Conservation (phyloP, 2,888 invertebrate species). For the Lochmaea crataegi region DNA sequence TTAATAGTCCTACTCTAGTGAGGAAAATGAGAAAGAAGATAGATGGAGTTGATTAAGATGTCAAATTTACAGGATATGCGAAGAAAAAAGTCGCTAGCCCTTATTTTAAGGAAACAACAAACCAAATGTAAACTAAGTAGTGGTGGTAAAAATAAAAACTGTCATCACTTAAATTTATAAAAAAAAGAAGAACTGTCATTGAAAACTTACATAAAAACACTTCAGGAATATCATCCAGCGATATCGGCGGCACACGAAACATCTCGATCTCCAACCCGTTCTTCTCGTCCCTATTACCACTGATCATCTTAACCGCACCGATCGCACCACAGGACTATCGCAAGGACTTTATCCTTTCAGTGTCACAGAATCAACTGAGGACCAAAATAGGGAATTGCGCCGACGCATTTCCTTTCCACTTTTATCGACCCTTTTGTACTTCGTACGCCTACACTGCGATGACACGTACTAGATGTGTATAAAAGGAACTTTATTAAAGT, state of each 20-base stretch:
- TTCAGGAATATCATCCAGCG: slow-evolving; percentile 79
- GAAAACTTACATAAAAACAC: slow-evolving; percentile 77
- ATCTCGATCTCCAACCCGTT: slow-evolving; percentile 64
- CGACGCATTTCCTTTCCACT: slow-evolving; percentile 51
- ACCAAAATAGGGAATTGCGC: slow-evolving; percentile 50
- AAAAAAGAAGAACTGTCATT: background rate
- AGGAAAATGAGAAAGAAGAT: too few species aligned
- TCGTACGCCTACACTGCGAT: slow-evolving; percentile 65
- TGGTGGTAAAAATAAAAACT: too few species aligned
- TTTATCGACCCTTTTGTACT: slow-evolving; percentile 56
- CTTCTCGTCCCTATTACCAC: slow-evolving; percentile 57
- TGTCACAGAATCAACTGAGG: slow-evolving; percentile 50
- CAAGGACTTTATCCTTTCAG: slow-evolving; percentile 39
- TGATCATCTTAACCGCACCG: slow-evolving; percentile 57
- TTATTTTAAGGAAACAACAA: too few species aligned
- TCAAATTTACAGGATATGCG: too few species aligned
- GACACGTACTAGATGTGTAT: slow-evolving; percentile 64
- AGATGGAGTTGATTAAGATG: too few species aligned
- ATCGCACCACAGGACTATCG: slow-evolving; percentile 23
- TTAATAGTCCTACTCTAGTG: too few species aligned
- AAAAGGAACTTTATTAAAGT: slow-evolving; percentile 63
- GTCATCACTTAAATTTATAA: background rate
- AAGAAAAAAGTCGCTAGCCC: too few species aligned
- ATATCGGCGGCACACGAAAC: slow-evolving; percentile 79
- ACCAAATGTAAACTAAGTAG: too few species aligned